phyloP scores from a whole-genome alignment of 2,797 vertebrate genomes.

The Fundulus diaphanus region DNA sequence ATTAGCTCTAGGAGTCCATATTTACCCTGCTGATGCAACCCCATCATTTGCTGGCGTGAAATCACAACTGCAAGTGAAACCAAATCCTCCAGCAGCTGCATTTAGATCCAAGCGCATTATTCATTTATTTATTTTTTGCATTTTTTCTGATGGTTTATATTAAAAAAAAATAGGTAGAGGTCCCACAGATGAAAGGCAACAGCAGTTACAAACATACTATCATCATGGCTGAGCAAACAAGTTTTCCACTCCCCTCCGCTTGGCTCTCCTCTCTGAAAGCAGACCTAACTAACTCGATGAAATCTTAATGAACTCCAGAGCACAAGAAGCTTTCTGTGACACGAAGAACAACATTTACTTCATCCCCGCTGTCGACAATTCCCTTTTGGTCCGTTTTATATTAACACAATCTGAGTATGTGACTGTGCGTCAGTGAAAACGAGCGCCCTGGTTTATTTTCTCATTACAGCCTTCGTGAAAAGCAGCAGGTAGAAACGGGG shows the following conservation, averaged over 20 bases:
- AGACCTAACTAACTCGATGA: conserved; percentile 48
- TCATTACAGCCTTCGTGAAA: conserved; percentile 61
- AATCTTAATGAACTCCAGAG: conserved; percentile 73
- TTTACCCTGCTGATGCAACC: conserved; percentile 73
- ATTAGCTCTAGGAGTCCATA: conserved; percentile 68
- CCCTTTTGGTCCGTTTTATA: conserved; percentile 44
- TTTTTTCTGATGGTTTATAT: conserved; percentile 57
- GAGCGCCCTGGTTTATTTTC: conserved; percentile 63
- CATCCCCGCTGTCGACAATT: conserved; percentile 41
- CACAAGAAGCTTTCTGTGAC: conserved; percentile 60
- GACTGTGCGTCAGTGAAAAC: conserved; percentile 47
- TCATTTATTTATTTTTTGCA: no score
- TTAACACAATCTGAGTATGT: conserved; percentile 55
- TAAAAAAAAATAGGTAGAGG: neutral
- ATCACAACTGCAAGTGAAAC: conserved; percentile 54
- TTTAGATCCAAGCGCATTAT: conserved; percentile 28
- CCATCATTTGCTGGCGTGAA: conserved; percentile 61
- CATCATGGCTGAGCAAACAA: conserved; percentile 48
- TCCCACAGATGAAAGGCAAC: conserved; percentile 55
- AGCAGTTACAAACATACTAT: conserved; percentile 55
- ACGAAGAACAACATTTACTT: conserved; percentile 59
- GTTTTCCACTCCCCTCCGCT: conserved; percentile 33
- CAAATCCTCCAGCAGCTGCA: conserved; percentile 39
- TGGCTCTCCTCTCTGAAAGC: conserved; percentile 34
- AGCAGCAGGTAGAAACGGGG: conserved; percentile 62